Evolutionary conservation across 2,888 invertebrate genomes (phyloP), one percentile per base, ranked within the genome.

Genomic region (Lacanobia oleracea): DNA sequence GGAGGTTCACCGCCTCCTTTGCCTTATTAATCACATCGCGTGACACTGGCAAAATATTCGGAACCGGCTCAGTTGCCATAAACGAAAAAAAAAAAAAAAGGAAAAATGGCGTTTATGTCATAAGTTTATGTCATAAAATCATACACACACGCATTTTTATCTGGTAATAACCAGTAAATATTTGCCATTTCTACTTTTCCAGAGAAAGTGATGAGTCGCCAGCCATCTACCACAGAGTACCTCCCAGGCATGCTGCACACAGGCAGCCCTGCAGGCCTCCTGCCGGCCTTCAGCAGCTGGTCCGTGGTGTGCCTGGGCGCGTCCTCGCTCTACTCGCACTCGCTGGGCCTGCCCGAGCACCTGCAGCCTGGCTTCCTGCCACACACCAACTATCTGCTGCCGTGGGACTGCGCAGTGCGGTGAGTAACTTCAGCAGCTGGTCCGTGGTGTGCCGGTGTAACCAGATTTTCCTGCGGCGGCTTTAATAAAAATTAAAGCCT

Each of bases 241-340:
- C 96, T 99, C 48, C 98, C 98, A 0, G 98, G 98, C 67, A 98
- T 99, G 98, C 96, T 99, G 66, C 98, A 99, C 89, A 96, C 97
- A 0, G 97, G 96, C 84, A 98, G 98, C 67, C 98, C 98, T 0
- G 93, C 97, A 0, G 96, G 97, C 0, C 95, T 98, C 53, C 95
- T 99, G 79, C 99, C 99, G 0, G 97, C 98, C 79, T 99, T 98
- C 95, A 97, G 98, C 1, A 98, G 98, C 85, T 99, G 99, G 99
- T 98, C 98, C 12, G 95, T 99, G 66, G 97, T 98, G 50, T 99
- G 98, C 90, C 96, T 99, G 10, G 99, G 99, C 0, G 97, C 98
- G 0, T 98, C 98, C 56, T 98, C 98, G 70, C 96, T 98, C 43
- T 99, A 99, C 94, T 98, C 98, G 62, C 99, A 99, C 91, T 97